Evolutionary conservation across 2,888 invertebrate species (phyloP).

Genomic region (Acronicta psi): DNA sequence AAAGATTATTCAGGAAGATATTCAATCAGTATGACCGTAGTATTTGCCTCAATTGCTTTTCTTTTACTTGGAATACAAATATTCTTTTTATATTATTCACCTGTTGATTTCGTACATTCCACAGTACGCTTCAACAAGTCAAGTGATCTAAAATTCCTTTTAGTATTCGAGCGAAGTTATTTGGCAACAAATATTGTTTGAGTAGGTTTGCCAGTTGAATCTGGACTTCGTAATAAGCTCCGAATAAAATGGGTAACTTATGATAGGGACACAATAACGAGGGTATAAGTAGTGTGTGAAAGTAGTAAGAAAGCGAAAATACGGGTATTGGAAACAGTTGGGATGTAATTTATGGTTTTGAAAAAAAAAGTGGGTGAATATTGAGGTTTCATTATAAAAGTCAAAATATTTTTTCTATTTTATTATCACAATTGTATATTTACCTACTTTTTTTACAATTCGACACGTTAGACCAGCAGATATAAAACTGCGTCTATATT

Average conservation of each 20-base stretch:
- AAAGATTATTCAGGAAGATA: slow-evolving; percentile 29
- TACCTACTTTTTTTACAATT: no score
- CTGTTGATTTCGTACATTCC: slow-evolving; percentile 39
- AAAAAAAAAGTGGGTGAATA: slow-evolving; percentile 8
- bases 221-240: slow-evolving; percentile 23
- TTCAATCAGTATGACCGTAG: slow-evolving; percentile 1
- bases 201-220: slow-evolving; percentile 27
- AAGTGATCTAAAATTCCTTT: slow-evolving; percentile 37
- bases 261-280: slow-evolving; percentile 24
- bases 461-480: no score
- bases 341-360: slow-evolving; percentile 17
- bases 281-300: slow-evolving; percentile 18
- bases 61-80: slow-evolving; percentile 21
- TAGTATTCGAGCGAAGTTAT: slow-evolving; percentile 25
- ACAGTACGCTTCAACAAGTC: slow-evolving; percentile 30
- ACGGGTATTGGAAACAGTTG: slow-evolving; percentile 23
- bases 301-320: slow-evolving; percentile 45
- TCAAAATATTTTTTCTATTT: neutral
- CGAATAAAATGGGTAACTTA: slow-evolving; percentile 45
- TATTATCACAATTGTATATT: no score
- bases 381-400: slow-evolving; percentile 8
- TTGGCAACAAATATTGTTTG: slow-evolving; percentile 36
- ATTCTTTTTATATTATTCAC: slow-evolving; percentile 32
- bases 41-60: slow-evolving; percentile 28
- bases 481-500: no score